Evolutionary conservation across 1,140 invertebrate genomes (phyloP).

Genomic region (Aradophagus sp.): DNA sequence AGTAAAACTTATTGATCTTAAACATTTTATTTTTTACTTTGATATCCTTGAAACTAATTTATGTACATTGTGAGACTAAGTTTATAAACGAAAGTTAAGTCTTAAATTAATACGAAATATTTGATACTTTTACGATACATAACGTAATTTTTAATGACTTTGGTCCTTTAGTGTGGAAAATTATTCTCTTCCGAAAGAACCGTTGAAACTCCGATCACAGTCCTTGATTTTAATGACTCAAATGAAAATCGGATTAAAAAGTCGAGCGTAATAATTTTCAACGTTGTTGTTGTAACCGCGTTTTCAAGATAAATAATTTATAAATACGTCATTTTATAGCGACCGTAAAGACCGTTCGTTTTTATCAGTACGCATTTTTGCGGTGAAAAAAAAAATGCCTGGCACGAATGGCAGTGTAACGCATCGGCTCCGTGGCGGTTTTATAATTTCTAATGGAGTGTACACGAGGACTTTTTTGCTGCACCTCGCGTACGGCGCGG

Average conservation of each 20-base stretch:
- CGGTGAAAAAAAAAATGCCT: constrained; percentile 15
- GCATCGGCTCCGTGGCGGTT: constrained; percentile 47
- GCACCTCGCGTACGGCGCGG: constrained; percentile 19
- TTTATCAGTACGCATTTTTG: constrained; percentile 12
- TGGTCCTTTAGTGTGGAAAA: too few species aligned
- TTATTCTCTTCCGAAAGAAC: too few species aligned
- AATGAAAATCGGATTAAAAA: constrained; percentile 17
- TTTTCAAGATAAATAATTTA: constrained; percentile 46
- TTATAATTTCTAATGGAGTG: constrained; percentile 66
- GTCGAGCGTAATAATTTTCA: constrained; percentile 10
- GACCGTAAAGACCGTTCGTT: constrained; percentile 34
- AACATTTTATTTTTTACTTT: too few species aligned
- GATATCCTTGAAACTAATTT: too few species aligned
- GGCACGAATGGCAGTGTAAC: constrained; percentile 25
- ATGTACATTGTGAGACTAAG: too few species aligned
- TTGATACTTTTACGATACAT: too few species aligned
- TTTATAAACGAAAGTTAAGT: too few species aligned
- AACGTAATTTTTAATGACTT: too few species aligned
- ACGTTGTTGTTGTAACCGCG: constrained; percentile 7
- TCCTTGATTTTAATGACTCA: constrained; percentile 18
- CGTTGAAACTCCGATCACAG: too few species aligned
- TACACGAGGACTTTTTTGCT: constrained; percentile 53
- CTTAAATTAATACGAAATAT: too few species aligned
- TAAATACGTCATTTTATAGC: constrained; percentile 36
- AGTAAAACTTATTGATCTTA: too few species aligned